These are phyloP conservation scores for Cryptoleucopteryx plumbea DNA, from an alignment of 2,113 vertebrate species.

Conservation along the genomic window DNA sequence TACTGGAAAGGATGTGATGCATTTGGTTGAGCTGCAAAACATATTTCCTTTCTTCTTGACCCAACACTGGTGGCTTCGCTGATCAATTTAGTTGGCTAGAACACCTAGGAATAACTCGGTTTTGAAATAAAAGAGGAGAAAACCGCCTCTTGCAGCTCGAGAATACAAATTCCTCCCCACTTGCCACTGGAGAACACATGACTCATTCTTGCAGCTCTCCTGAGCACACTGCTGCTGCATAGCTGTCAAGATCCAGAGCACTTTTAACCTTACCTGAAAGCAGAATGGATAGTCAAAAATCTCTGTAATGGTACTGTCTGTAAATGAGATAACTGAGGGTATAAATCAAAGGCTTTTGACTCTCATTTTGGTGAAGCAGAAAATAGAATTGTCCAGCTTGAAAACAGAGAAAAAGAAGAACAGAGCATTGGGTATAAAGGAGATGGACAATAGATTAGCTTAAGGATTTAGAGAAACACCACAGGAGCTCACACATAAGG, in stretches of 20 bases:
- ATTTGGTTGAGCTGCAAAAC: background rate
- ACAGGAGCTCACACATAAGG: background rate
- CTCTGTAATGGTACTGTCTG: background rate
- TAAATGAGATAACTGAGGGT: constrained; percentile 30
- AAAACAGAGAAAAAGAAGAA: constrained; percentile 33
- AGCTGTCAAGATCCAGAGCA: constrained; percentile 28
- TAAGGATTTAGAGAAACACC: background rate
- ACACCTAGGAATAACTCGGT: background rate
- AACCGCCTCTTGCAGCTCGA: background rate
- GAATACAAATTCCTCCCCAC: background rate
- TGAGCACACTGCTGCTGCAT: constrained; percentile 2
- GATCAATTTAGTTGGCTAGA: background rate
- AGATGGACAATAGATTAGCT: constrained; percentile 20
- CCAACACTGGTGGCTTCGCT: background rate
- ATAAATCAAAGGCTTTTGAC: constrained; percentile 49
- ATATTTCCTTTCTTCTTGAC: background rate
- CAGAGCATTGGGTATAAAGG: background rate
- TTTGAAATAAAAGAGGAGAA: constrained; percentile 4
- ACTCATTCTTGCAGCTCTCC: constrained; percentile 39
- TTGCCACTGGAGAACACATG: background rate
- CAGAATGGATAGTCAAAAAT: constrained; percentile 27
- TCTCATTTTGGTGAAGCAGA: background rate
- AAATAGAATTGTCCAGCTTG: constrained; percentile 43
- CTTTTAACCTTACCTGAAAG: constrained; percentile 46
- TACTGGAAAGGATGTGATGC: background rate